phyloP scores from a whole-genome alignment of 1,140 invertebrate species.

The Bursaphelenchus mucronatus region DNA sequence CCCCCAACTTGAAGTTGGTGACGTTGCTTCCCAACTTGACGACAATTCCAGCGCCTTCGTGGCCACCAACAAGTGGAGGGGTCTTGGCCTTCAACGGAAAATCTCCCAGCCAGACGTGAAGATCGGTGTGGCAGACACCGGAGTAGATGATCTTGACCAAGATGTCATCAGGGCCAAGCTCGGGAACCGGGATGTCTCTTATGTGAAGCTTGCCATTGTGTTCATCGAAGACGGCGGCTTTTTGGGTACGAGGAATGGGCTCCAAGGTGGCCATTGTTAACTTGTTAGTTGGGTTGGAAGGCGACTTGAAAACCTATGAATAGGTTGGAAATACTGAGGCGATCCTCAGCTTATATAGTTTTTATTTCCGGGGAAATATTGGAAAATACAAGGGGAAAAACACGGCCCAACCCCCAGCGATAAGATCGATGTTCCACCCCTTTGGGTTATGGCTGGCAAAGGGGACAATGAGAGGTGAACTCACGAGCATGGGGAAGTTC shows the following conservation, averaged over 20 bases:
- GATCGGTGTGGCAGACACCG: constrained; percentile 26
- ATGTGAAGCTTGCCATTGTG: constrained; percentile 1
- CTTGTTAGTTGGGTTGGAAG: too few relatives aligned
- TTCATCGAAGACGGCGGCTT: constrained; percentile 14
- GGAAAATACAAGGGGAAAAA: too few relatives aligned
- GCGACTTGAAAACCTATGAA: too few relatives aligned
- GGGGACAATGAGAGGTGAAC: too few relatives aligned
- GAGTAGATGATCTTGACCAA: constrained; percentile 26
- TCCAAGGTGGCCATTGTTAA: too few relatives aligned
- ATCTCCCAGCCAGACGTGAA: constrained; percentile 24
- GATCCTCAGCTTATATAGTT: too few relatives aligned
- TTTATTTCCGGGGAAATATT: too few relatives aligned
- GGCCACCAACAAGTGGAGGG: constrained; percentile 35
- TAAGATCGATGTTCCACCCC: too few relatives aligned
- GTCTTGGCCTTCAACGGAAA: constrained; percentile 10
- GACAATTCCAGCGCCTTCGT: constrained; percentile 37
- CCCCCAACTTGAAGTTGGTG: constrained; percentile 34
- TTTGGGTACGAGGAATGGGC: constrained; percentile 25
- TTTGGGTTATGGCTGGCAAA: too few relatives aligned
- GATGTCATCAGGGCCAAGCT: constrained; percentile 20
- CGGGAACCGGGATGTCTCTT: constrained; percentile 24
- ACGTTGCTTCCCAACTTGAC: constrained; percentile 34
- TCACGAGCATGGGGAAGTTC: too few relatives aligned
- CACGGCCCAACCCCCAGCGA: too few relatives aligned
- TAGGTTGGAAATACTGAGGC: too few relatives aligned